Conservation (phyloP, 2,113 vertebrate genomes). For the Diglossa brunneiventris region DNA sequence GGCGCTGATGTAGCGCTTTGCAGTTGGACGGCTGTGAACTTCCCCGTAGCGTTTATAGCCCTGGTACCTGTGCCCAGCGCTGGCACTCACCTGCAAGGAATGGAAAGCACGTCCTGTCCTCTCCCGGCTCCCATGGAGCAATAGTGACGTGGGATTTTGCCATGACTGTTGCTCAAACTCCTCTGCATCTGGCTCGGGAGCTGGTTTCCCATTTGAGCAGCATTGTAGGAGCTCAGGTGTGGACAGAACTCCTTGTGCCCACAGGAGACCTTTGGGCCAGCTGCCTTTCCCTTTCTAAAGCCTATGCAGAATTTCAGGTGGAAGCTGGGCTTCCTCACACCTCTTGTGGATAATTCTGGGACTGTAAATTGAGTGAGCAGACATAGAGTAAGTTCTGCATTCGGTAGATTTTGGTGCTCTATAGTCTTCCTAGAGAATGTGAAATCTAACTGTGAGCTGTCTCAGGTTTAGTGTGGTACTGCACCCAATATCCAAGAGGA, state of each 20-base stretch:
- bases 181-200: background rate
- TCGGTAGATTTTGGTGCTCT: background rate
- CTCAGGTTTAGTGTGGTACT: background rate
- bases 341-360: background rate
- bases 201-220: background rate
- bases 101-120: background rate
- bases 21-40: background rate
- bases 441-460: background rate
- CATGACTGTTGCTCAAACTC: background rate
- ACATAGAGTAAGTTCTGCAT: background rate
- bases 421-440: background rate
- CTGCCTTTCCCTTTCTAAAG: background rate
- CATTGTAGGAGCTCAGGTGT: background rate
- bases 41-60: background rate
- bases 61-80: background rate
- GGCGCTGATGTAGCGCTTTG: background rate
- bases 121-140: background rate
- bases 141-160: background rate
- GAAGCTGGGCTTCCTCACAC: background rate
- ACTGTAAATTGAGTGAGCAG: background rate
- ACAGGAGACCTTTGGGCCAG: background rate
- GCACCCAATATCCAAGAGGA: background rate
- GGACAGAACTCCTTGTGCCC: background rate
- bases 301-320: background rate
- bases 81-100: background rate